A percentile compares a stretch with the other conserved stretches of the same genome.
phyloP scores from a whole-genome alignment of 2,113 vertebrate species.

The Strix uralensis region DNA sequence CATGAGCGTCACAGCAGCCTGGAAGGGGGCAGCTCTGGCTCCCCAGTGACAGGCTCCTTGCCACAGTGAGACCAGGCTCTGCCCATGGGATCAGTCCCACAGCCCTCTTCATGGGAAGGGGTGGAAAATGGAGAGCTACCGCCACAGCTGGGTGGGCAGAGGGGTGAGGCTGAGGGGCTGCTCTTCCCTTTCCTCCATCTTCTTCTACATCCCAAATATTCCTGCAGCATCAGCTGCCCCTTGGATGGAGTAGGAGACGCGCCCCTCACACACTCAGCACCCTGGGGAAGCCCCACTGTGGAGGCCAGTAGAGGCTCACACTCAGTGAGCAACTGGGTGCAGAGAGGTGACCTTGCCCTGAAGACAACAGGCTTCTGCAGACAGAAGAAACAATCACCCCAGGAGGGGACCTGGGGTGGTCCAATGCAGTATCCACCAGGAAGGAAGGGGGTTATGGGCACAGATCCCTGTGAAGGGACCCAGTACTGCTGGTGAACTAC shows the following conservation, averaged over 20 bases:
- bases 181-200: neutral
- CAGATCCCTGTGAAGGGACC: neutral
- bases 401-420: neutral
- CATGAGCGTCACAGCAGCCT: accelerated
- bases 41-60: neutral
- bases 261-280: accelerated
- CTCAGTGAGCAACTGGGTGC: neutral
- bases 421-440: neutral
- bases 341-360: neutral
- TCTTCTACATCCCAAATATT: neutral
- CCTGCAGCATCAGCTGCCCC: neutral
- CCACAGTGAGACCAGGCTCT: neutral
- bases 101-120: neutral
- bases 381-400: neutral
- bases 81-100: neutral
- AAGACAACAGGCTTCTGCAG: neutral
- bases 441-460: neutral
- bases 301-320: neutral
- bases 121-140: neutral
- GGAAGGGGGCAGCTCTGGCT: neutral
- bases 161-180: too few species aligned
- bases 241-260: neutral
- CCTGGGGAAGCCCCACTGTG: neutral
- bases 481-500: neutral
- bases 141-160: neutral